These are phyloP conservation scores for Pachypanchax playfairii DNA, from an alignment of 2,113 vertebrate genomes.

Conservation along the genomic window DNA sequence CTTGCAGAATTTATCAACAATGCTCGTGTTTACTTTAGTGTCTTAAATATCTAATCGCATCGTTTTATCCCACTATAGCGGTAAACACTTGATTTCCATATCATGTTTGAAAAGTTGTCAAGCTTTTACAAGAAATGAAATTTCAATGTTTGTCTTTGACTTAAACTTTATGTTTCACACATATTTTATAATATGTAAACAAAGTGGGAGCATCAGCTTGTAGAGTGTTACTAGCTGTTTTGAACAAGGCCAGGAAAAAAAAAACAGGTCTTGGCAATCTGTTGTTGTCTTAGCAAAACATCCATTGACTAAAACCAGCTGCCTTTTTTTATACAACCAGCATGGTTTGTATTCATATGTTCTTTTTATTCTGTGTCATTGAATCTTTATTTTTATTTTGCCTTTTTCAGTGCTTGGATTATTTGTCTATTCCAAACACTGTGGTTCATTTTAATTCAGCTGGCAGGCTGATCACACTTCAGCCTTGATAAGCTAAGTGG, in stretches of 20 bases:
- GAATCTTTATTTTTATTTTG: slow-evolving; percentile 36
- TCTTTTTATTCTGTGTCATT: slow-evolving; percentile 25
- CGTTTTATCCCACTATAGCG: too few relatives aligned
- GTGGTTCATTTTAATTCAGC: slow-evolving; percentile 72
- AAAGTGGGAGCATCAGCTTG: slow-evolving; percentile 23
- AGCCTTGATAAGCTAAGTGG: slow-evolving; percentile 70
- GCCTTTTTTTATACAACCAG: slow-evolving; percentile 41
- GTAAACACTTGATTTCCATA: too few relatives aligned
- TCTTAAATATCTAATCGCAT: too few relatives aligned
- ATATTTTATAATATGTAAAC: slow-evolving; percentile 28
- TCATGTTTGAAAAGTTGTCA: too few relatives aligned
- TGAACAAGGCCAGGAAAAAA: slow-evolving; percentile 26
- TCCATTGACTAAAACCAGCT: slow-evolving; percentile 26
- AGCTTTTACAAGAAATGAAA: too few relatives aligned
- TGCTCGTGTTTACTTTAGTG: not conserved
- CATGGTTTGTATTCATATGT: slow-evolving; percentile 19
- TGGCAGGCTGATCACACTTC: slow-evolving; percentile 64
- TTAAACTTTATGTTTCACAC: not conserved
- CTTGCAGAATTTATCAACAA: slow-evolving; percentile 2
- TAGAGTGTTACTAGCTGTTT: slow-evolving; percentile 31
- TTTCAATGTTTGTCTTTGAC: too few relatives aligned
- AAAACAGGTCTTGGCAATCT: slow-evolving; percentile 49
- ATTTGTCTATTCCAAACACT: slow-evolving; percentile 49
- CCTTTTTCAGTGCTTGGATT: slow-evolving; percentile 52
- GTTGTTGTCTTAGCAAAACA: slow-evolving; percentile 55